Evolutionary conservation across 2,888 invertebrate genomes (phyloP).

Genomic region (Troides helena): DNA sequence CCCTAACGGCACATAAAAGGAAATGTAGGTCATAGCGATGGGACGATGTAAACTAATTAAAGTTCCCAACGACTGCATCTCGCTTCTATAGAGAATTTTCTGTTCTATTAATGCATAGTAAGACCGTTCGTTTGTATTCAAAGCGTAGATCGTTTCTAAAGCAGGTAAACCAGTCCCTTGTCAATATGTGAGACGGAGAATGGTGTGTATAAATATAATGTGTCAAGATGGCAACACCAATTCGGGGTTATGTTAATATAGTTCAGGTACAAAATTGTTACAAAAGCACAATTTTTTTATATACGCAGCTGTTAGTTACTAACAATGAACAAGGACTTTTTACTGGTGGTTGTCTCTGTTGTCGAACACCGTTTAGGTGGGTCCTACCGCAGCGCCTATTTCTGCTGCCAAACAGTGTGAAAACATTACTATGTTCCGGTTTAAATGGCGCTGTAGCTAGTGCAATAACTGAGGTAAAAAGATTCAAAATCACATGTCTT

Average conservation of each 20-base stretch:
- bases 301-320: too few relatives aligned
- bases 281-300: too few relatives aligned
- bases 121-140: constrained; percentile 43
- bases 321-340: too few relatives aligned
- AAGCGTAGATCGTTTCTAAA: constrained; percentile 54
- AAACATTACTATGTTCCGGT: too few relatives aligned
- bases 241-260: constrained; percentile 22
- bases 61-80: constrained; percentile 48
- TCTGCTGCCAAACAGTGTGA: too few relatives aligned
- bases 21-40: constrained; percentile 23
- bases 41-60: constrained; percentile 52
- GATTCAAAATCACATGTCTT: too few relatives aligned
- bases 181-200: constrained; percentile 45
- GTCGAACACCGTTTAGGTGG: too few relatives aligned
- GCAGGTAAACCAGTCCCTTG: constrained; percentile 71
- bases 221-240: constrained; percentile 45
- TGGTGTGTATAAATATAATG: constrained; percentile 62
- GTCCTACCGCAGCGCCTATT: too few relatives aligned
- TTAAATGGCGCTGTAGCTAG: too few relatives aligned
- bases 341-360: too few relatives aligned
- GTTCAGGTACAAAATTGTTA: constrained; percentile 24
- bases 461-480: too few relatives aligned
- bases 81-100: constrained; percentile 55
- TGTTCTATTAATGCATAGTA: constrained; percentile 66
- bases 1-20: not conserved